Evolutionary conservation across 2,113 vertebrate species (phyloP).

Genomic region (Cranoglanis bouderius): DNA sequence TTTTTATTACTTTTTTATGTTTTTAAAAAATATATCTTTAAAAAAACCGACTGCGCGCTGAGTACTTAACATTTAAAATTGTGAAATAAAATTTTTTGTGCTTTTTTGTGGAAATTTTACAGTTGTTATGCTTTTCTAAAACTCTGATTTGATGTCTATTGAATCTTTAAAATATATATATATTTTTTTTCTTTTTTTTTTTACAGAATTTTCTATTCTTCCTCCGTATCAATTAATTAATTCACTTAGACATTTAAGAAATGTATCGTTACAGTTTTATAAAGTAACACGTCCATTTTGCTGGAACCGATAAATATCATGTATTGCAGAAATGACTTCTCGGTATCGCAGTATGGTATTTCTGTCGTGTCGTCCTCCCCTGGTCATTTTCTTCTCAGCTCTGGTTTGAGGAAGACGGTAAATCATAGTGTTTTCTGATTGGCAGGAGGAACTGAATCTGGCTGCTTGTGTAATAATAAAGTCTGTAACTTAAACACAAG

Average conservation of each 20-base stretch:
- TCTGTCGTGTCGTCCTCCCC: neutral
- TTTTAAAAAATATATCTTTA: no score
- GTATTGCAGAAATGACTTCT: neutral
- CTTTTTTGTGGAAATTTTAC: no score
- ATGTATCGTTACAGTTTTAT: neutral
- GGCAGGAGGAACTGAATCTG: neutral
- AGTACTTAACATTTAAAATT: neutral
- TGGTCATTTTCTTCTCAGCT: neutral
- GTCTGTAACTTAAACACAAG: neutral
- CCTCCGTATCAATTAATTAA: neutral
- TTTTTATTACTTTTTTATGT: no score
- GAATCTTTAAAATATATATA: no score
- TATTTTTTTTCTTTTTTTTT: no score
- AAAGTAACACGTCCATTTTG: neutral
- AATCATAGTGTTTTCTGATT: neutral
- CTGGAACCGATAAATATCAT: no score
- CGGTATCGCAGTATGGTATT: neutral
- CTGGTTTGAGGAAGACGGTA: neutral
- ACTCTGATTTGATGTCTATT: no score
- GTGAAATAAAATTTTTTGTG: no score
- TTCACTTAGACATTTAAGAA: neutral
- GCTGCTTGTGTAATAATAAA: neutral
- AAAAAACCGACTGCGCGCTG: no score
- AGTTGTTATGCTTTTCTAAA: no score
- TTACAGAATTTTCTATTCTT: no score